Conservation (phyloP, 2,888 invertebrate species). For the Endomychus coccineus region DNA sequence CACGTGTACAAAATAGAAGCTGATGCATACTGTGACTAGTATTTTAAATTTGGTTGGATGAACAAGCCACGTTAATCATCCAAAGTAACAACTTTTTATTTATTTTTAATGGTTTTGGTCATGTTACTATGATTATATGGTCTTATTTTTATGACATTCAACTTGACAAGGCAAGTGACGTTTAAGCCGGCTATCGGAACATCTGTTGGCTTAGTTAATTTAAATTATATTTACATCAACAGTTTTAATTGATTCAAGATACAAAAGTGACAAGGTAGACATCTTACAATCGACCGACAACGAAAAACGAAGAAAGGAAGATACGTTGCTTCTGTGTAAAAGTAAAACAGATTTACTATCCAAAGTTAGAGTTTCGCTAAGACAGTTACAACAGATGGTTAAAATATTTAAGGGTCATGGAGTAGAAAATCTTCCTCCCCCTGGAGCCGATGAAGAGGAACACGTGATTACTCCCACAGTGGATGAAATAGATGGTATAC, state of each 20-base stretch:
- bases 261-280: slow-evolving; percentile 45
- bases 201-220: too few relatives aligned
- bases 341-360: slow-evolving; percentile 49
- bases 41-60: too few relatives aligned
- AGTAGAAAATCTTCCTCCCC: slow-evolving; percentile 7
- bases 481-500: slow-evolving; percentile 29
- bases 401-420: slow-evolving; percentile 18
- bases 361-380: slow-evolving; percentile 51
- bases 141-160: too few relatives aligned
- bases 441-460: slow-evolving; percentile 5
- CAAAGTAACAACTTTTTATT: too few relatives aligned
- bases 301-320: slow-evolving; percentile 43
- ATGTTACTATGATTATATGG: too few relatives aligned
- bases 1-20: too few relatives aligned
- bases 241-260: slow-evolving; percentile 36
- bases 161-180: too few relatives aligned
- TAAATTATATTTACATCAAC: too few relatives aligned
- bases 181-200: too few relatives aligned
- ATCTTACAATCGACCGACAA: slow-evolving; percentile 44
- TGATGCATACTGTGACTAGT: background rate
- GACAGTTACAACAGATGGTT: slow-evolving; percentile 50
- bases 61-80: too few relatives aligned
- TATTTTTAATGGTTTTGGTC: too few relatives aligned
- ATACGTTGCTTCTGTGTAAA: slow-evolving; percentile 42
- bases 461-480: slow-evolving; percentile 19